phyloP scores from a whole-genome alignment of 2,113 vertebrate species.

The Podilymbus podiceps region DNA sequence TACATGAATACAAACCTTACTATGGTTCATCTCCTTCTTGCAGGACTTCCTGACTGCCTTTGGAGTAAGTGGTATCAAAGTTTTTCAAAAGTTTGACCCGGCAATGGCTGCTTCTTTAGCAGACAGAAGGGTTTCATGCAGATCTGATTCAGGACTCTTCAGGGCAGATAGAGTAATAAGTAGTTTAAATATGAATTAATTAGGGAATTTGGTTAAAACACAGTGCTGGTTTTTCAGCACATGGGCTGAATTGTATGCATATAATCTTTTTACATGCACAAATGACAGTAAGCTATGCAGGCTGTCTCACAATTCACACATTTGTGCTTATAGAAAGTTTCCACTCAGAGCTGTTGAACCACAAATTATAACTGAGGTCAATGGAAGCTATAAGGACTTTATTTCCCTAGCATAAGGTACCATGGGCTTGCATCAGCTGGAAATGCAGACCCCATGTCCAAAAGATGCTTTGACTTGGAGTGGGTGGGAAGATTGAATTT shows the following conservation, averaged over 20 bases:
- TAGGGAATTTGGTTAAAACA: background rate
- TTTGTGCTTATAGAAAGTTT: background rate
- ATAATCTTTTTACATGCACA: background rate
- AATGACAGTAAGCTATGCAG: slow-evolving; percentile 32
- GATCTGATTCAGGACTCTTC: background rate
- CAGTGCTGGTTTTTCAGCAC: background rate
- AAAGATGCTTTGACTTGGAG: background rate
- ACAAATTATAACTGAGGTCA: background rate
- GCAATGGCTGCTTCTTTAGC: background rate
- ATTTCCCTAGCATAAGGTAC: background rate
- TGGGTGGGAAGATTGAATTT: background rate
- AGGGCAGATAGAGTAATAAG: background rate
- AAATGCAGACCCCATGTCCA: background rate
- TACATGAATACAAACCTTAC: background rate
- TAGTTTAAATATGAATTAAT: background rate
- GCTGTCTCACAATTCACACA: background rate
- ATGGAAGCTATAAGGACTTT: background rate
- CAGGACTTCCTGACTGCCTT: background rate
- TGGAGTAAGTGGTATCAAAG: background rate
- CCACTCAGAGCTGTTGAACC: background rate
- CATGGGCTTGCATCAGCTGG: background rate
- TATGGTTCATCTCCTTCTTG: background rate
- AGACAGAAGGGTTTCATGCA: background rate
- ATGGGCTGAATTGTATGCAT: background rate
- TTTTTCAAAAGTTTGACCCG: background rate